Percentiles rank a stretch among this genome's conserved stretches.
phyloP scores from a whole-genome alignment of 1,140 invertebrate species.

The Bombus soroeensis region DNA sequence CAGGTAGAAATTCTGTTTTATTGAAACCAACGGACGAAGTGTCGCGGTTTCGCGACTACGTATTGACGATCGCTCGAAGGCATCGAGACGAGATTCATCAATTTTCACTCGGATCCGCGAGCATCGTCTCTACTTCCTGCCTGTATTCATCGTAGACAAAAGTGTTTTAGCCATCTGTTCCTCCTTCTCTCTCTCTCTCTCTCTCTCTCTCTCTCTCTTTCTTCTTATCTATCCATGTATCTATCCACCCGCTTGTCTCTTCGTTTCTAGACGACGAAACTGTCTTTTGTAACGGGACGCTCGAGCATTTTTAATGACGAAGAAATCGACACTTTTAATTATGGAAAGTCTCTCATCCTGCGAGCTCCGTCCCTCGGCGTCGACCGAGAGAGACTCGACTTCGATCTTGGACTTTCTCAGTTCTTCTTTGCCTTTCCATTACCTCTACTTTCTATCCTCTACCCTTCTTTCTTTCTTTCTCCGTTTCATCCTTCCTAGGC shows the following conservation, averaged over 20 bases:
- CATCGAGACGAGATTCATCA: constrained; percentile 74
- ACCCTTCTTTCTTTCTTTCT: neutral
- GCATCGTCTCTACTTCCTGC: constrained; percentile 55
- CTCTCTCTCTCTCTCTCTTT: neutral
- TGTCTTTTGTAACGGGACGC: constrained; percentile 48
- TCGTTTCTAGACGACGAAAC: constrained; percentile 33
- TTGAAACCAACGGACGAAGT: constrained; percentile 25
- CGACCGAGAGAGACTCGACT: constrained; percentile 6
- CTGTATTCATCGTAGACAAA: constrained; percentile 62
- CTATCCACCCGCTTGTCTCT: constrained; percentile 35
- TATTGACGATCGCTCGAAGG: constrained; percentile 61
- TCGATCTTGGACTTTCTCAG: constrained; percentile 44
- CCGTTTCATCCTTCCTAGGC: neutral
- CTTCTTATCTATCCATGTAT: neutral
- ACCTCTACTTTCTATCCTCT: neutral
- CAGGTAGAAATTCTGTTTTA: constrained; percentile 37
- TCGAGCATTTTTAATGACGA: constrained; percentile 63
- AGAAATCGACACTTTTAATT: constrained; percentile 69
- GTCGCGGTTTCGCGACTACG: constrained; percentile 59
- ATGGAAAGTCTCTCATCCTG: constrained; percentile 34
- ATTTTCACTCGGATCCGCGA: constrained; percentile 72
- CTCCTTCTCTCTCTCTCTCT: constrained; percentile 7
- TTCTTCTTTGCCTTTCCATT: neutral
- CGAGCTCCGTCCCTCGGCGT: neutral
- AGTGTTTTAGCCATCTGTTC: constrained; percentile 36